phyloP scores from a whole-genome alignment of 2,113 vertebrate genomes.

The Tor tambroides region DNA sequence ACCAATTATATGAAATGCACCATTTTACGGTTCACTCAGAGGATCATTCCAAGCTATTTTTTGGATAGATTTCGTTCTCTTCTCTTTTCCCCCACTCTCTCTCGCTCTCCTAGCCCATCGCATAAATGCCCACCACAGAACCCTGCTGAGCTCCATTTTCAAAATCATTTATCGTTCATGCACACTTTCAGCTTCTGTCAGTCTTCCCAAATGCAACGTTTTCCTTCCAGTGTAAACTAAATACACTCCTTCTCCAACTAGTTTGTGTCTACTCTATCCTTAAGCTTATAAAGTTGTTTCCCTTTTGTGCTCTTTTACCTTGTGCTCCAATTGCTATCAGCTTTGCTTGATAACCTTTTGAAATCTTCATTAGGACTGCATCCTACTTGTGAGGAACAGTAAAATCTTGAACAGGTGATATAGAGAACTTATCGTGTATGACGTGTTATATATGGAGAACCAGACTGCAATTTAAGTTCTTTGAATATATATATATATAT shows the following conservation, averaged over 20 bases:
- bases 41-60: not conserved
- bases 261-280: constrained; percentile 58
- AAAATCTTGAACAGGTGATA: no score
- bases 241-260: constrained; percentile 68
- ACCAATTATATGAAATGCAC: constrained; percentile 1
- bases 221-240: constrained; percentile 72
- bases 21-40: not conserved
- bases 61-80: constrained; percentile 10
- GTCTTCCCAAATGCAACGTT: constrained; percentile 72
- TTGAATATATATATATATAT: no score
- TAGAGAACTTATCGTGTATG: no score
- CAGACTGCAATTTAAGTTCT: no score
- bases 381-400: no score
- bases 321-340: constrained; percentile 64
- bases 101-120: not conserved
- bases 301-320: constrained; percentile 61
- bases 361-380: no score
- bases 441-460: no score
- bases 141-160: constrained; percentile 59
- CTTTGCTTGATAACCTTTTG: no score
- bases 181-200: constrained; percentile 71
- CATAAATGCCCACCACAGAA: constrained; percentile 42
- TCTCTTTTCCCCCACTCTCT: not conserved
- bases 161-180: constrained; percentile 74
- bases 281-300: constrained; percentile 68